These are phyloP conservation scores for Prionchulus punctatus DNA, from an alignment of 2,888 invertebrate genomes.

Conservation along the genomic window DNA sequence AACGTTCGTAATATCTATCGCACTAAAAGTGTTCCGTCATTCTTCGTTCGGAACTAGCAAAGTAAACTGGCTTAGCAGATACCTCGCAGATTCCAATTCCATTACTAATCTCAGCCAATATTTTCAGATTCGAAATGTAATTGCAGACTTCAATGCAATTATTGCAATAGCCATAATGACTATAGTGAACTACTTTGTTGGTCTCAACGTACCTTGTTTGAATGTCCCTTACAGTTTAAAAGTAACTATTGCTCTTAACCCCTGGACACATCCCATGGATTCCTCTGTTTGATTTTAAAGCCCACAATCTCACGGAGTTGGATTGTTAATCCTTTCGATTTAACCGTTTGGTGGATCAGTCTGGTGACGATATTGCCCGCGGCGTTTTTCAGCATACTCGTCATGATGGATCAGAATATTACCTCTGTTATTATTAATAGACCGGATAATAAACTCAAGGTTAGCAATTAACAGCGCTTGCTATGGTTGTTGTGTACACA, in stretches of 20 bases:
- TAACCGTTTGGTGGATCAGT: conserved; percentile 25
- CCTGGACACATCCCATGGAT: background rate
- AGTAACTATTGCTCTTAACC: conserved; percentile 12
- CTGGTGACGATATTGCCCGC: conserved; percentile 35
- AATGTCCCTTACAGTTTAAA: conserved; percentile 31
- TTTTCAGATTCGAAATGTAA: conserved; percentile 30
- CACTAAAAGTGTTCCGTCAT: conserved; percentile 25
- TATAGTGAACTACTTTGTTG: conserved; percentile 25
- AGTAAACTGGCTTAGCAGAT: conserved; percentile 13
- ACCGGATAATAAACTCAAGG: conserved; percentile 38
- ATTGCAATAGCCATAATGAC: conserved; percentile 40
- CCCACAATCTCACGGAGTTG: conserved; percentile 39
- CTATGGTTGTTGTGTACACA: background rate
- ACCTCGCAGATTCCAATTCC: background rate
- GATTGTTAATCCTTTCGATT: conserved; percentile 26
- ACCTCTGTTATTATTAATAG: conserved; percentile 40
- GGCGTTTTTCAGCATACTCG: conserved; percentile 36
- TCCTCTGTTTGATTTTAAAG: conserved; percentile 2
- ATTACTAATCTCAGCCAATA: background rate
- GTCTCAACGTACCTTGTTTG: conserved; percentile 38
- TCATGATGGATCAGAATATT: conserved; percentile 41
- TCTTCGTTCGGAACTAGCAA: conserved; percentile 28
- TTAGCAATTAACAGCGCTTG: conserved; percentile 14
- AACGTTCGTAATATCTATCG: conserved; percentile 31
- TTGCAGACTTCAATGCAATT: conserved; percentile 43